Evolutionary conservation across 2,113 vertebrate species (phyloP), one percentile per base, ranked within the genome.

Genomic region (Paraplagusia blochii): DNA sequence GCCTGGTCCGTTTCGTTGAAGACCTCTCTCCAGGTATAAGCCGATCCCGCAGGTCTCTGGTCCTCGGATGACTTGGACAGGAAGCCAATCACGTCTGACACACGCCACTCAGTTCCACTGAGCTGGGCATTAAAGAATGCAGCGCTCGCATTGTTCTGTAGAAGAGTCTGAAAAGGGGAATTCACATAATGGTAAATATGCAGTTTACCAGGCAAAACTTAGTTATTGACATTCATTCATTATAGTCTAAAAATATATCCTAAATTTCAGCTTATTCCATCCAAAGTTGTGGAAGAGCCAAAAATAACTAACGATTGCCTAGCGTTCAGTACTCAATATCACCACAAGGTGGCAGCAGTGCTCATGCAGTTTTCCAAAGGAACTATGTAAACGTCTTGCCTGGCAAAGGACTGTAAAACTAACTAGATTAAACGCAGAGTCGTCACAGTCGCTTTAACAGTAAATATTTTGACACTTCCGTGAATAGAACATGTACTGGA

Each of bases 1-100:
- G 95, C 94, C 11, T 87, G 85, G 76, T 94, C 94, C 0, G 93
- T 96, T 84, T 98, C 97, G 7, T 98, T 96, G 87, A 96, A 96
- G 48, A 91, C 92, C 0, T 96, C 91, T 69, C 91, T 85, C 97
- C 97, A 99, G 17, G 94, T 97, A 52, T 94, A 95, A 4, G 64
- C 69, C 0, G 92, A 89, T 15, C 87, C 88, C 0, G 68, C 54
- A 0, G 88, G 67, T n/a, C 79, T 83, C 0, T 62, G 72, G 63
- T 93, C 90, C 44, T 92, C 92, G 0, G 91, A 90, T 14, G 76
- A 46, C 72, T 96, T 98, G 58, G 94, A 90, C 61, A 99, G 77
- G 76, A 98, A 99, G 1, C 29, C 44, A 4, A 89, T 64, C 38
- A 98, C 15, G 0, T 98, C 94, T 13, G 91, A 90, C 57, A 93